phyloP scores from a whole-genome alignment of 2,113 vertebrate genomes.

The Numida meleagris region DNA sequence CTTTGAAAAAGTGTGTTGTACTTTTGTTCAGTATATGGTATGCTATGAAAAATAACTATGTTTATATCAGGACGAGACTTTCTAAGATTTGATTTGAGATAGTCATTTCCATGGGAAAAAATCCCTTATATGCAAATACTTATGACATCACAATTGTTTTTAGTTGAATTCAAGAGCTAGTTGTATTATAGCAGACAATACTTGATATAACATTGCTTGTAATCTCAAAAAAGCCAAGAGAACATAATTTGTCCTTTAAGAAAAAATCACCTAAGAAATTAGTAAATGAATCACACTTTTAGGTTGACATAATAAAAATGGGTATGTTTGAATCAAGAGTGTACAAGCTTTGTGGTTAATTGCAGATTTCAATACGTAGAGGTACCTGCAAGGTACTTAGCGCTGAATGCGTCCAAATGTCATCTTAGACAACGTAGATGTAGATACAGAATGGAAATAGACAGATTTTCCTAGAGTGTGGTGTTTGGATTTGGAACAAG shows the following conservation, averaged over 20 bases:
- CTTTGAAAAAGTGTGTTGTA: background rate
- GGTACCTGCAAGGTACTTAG: conserved; percentile 57
- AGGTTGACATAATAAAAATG: background rate
- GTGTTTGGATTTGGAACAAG: conserved; percentile 37
- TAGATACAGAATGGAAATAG: conserved; percentile 47
- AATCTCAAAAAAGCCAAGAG: background rate
- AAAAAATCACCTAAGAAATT: background rate
- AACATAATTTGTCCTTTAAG: background rate
- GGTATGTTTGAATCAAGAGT: background rate
- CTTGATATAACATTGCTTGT: conserved; percentile 26
- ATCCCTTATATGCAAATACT: background rate
- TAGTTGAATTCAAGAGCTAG: background rate
- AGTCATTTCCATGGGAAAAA: background rate
- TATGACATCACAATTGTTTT: background rate
- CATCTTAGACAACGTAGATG: too few relatives aligned
- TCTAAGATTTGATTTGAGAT: background rate
- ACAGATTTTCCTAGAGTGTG: conserved; percentile 31
- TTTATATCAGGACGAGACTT: background rate
- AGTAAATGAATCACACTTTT: background rate
- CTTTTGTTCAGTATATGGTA: background rate
- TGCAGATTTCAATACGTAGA: conserved; percentile 13
- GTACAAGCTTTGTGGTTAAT: conserved; percentile 7
- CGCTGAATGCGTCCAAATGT: conserved; percentile 28
- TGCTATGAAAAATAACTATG: background rate
- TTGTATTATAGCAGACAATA: background rate